Percentiles rank a stretch among this genome's conserved stretches.
phyloP scores from a whole-genome alignment of 1,140 invertebrate species.

The Plodia interpunctella region DNA sequence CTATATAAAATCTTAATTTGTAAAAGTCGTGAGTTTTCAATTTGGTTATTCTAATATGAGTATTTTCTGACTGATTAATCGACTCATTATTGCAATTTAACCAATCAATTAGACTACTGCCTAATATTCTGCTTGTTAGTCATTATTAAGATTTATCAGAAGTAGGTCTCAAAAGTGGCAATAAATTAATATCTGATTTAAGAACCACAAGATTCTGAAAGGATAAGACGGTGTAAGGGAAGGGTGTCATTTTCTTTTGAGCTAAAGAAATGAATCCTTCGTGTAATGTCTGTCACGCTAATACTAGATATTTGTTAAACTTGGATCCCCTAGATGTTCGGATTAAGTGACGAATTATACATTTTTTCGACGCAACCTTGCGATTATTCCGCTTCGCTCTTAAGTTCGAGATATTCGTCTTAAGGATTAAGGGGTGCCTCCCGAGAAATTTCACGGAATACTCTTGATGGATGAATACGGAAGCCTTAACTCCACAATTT shows the following conservation, averaged over 20 bases:
- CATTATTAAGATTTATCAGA: no score
- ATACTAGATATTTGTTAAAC: slow-evolving; percentile 62
- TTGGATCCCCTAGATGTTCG: slow-evolving; percentile 39
- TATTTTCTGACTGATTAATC: no score
- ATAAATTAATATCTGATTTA: background rate
- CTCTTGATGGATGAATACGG: slow-evolving; percentile 65
- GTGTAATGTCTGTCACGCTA: slow-evolving; percentile 46
- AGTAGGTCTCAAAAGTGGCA: no score
- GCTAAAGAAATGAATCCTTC: slow-evolving; percentile 14
- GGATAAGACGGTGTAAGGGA: background rate
- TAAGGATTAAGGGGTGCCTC: slow-evolving; percentile 65
- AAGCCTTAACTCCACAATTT: slow-evolving; percentile 62
- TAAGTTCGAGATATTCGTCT: slow-evolving; percentile 71
- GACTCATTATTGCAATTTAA: no score
- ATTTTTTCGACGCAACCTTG: slow-evolving; percentile 64
- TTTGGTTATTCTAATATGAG: no score
- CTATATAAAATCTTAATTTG: no score
- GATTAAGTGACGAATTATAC: slow-evolving; percentile 72
- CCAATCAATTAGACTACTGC: no score
- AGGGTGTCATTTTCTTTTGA: slow-evolving; percentile 2
- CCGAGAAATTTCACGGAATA: slow-evolving; percentile 62
- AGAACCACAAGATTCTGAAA: background rate
- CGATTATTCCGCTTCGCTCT: slow-evolving; percentile 63
- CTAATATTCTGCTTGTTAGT: no score
- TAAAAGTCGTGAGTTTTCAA: no score